Evolutionary conservation across 2,888 invertebrate species (phyloP).

Genomic region (Athripsodes cinereus): DNA sequence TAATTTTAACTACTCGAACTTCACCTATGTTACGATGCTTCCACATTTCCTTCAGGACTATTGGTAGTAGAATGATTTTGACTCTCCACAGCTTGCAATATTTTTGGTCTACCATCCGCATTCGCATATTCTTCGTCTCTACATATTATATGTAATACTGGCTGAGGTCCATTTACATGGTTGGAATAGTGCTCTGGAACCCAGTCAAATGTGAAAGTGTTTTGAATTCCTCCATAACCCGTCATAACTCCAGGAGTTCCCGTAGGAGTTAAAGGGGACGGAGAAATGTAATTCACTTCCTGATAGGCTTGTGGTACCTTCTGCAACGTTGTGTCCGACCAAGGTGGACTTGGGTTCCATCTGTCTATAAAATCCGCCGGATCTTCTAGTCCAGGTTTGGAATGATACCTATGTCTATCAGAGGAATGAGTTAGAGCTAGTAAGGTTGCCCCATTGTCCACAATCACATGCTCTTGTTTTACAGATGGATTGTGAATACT

Average conservation of each 20-base stretch:
- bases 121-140: constrained; percentile 24
- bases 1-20: too few relatives aligned
- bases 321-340: constrained; percentile 77
- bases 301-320: constrained; percentile 74
- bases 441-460: constrained; percentile 21
- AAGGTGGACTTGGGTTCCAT: constrained; percentile 82
- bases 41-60: constrained; percentile 21
- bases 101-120: constrained; percentile 16
- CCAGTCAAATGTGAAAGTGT: constrained; percentile 64
- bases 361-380: constrained; percentile 73
- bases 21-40: constrained; percentile 18
- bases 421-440: constrained; percentile 37
- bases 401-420: constrained; percentile 34
- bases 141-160: constrained; percentile 24
- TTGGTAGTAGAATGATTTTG: constrained; percentile 13
- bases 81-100: constrained; percentile 9
- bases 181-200: constrained; percentile 61
- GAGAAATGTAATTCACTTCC: constrained; percentile 71
- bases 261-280: constrained; percentile 71
- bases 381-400: constrained; percentile 44
- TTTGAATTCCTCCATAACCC: constrained; percentile 22
- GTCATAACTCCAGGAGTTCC: constrained; percentile 57
- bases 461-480: constrained; percentile 22
- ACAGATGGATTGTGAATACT: constrained; percentile 17
- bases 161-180: constrained; percentile 21